These are phyloP conservation scores for Rhabdomys dilectus DNA, from an alignment of 2,113 vertebrate species.

Conservation along the genomic window DNA sequence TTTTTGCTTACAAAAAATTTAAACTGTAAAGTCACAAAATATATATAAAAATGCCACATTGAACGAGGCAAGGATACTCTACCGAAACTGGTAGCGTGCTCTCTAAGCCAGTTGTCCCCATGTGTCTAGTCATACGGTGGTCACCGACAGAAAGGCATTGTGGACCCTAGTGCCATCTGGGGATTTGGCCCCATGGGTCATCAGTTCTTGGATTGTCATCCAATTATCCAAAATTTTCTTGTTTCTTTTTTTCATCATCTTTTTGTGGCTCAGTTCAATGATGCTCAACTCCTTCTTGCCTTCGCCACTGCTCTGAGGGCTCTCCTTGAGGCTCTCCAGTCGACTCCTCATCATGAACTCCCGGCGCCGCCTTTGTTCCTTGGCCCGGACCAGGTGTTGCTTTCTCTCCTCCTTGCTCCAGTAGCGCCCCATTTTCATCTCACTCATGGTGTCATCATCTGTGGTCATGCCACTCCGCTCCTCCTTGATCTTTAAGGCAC, in stretches of 20 bases:
- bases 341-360: slow-evolving; percentile 98
- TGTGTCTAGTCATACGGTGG: slow-evolving; percentile 92
- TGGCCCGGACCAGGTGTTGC: slow-evolving; percentile 95
- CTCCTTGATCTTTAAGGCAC: slow-evolving; percentile 98
- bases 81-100: slow-evolving; percentile 94
- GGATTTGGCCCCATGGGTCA: slow-evolving; percentile 97
- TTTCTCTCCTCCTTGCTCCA: slow-evolving; percentile 99
- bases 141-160: slow-evolving; percentile 99
- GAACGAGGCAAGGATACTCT: slow-evolving; percentile 98
- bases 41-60: slow-evolving; percentile 99
- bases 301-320: slow-evolving; percentile 93
- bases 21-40: slow-evolving; percentile 97
- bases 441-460: slow-evolving; percentile 96
- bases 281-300: slow-evolving; percentile 95
- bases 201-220: slow-evolving; percentile 99
- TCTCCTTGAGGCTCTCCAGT: slow-evolving; percentile 95
- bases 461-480: slow-evolving; percentile 98
- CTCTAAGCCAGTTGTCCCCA: slow-evolving; percentile 85
- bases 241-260: slow-evolving; percentile 99
- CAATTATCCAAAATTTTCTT: slow-evolving; percentile 99
- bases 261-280: slow-evolving; percentile 98
- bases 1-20: slow-evolving; percentile 94
- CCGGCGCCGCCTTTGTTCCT: slow-evolving; percentile 94
- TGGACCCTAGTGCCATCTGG: slow-evolving; percentile 94
- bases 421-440: slow-evolving; percentile 99